phyloP scores from a whole-genome alignment of 2,113 vertebrate species.

The Saguinus midas region DNA sequence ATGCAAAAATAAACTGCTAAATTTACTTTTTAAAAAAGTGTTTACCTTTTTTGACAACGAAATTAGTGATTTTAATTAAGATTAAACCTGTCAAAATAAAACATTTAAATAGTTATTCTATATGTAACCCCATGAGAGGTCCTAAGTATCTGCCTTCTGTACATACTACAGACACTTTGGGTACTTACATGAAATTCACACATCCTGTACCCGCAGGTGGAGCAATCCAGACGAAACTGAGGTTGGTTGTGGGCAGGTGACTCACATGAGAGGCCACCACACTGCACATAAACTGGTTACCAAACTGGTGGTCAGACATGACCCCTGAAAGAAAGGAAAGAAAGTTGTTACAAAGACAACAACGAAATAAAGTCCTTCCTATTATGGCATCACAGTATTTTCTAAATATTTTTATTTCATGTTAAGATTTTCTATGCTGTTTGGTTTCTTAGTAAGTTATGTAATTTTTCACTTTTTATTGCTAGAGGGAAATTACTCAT shows the following conservation, averaged over 20 bases:
- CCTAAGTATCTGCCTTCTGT: neutral
- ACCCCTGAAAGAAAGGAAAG: constrained; percentile 85
- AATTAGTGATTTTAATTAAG: neutral
- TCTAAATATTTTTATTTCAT: neutral
- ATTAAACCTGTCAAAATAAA: neutral
- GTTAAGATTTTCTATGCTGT: neutral
- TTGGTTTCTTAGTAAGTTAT: neutral
- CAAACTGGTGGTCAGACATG: constrained; percentile 95
- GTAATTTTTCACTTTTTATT: neutral
- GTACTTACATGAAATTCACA: constrained; percentile 98
- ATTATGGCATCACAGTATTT: neutral
- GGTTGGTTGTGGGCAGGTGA: constrained; percentile 94
- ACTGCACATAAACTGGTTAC: constrained; percentile 98
- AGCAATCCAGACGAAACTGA: constrained; percentile 99
- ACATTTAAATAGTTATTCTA: neutral
- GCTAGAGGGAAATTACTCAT: neutral
- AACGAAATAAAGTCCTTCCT: neutral
- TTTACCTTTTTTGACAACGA: neutral
- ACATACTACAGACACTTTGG: accelerated
- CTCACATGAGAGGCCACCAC: constrained; percentile 98
- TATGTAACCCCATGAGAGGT: neutral
- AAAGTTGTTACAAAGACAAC: constrained; percentile 8
- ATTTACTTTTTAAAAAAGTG: neutral
- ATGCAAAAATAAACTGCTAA: neutral
- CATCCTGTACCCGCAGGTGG: constrained; percentile 97